A percentile compares a stretch with the other conserved stretches of the same genome.
phyloP scores from a whole-genome alignment of 2,888 invertebrate species.

The Eudemis profundana region DNA sequence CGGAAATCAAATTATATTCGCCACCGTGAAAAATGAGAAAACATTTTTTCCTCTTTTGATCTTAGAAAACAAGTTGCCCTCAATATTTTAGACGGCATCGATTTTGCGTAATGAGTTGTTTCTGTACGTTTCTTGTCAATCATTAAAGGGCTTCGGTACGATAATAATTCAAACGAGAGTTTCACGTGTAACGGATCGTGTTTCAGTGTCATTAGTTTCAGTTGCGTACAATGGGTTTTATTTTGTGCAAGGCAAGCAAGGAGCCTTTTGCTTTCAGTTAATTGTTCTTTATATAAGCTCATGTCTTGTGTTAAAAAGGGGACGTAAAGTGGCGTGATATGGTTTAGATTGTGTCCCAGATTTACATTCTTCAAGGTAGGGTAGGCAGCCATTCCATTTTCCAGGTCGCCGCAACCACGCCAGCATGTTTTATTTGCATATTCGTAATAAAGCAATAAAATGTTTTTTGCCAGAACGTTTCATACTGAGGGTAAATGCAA shows the following conservation, averaged over 20 bases:
- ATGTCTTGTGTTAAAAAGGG: constrained; percentile 33
- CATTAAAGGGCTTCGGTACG: constrained; percentile 52
- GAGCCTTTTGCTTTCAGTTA: constrained; percentile 22
- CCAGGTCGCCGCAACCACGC: constrained; percentile 62
- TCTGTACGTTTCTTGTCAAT: constrained; percentile 55
- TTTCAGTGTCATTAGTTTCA: constrained; percentile 58
- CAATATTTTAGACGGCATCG: constrained; percentile 70
- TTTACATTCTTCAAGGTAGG: constrained; percentile 61
- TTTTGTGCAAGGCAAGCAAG: constrained; percentile 16
- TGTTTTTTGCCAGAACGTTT: constrained; percentile 58
- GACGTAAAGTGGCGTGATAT: constrained; percentile 52
- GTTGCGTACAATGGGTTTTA: constrained; percentile 34
- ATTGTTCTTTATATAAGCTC: constrained; percentile 25
- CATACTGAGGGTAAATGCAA: constrained; percentile 49
- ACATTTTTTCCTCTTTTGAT: constrained; percentile 72
- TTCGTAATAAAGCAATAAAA: constrained; percentile 67
- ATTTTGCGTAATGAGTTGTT: constrained; percentile 68
- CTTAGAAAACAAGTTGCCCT: constrained; percentile 66
- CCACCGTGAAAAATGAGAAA: constrained; percentile 75
- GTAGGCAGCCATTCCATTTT: constrained; percentile 61
- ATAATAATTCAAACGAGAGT: constrained; percentile 48
- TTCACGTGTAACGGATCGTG: constrained; percentile 52
- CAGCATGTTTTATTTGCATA: constrained; percentile 64
- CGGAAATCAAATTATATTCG: constrained; percentile 79
- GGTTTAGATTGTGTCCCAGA: constrained; percentile 68